phyloP scores from a whole-genome alignment of 2,888 invertebrate species.

The Eucriotettix oculatus region DNA sequence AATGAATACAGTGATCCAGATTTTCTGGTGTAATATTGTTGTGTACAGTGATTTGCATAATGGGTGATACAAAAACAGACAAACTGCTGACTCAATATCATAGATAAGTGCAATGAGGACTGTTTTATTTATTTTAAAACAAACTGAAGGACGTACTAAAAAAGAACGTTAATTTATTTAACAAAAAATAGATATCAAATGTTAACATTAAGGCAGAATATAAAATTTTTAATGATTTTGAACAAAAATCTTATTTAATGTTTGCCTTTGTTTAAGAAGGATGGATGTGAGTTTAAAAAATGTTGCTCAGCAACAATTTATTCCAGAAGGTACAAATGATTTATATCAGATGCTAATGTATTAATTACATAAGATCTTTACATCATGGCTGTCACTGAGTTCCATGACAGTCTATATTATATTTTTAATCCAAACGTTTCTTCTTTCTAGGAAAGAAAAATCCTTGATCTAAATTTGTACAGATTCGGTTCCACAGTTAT shows the following conservation, averaged over 20 bases:
- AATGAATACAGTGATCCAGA: slow-evolving; percentile 48
- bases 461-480: background rate
- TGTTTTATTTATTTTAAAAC: background rate
- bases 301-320: slow-evolving; percentile 1
- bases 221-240: background rate
- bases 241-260: background rate
- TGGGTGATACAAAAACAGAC: background rate
- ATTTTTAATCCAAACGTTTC: background rate
- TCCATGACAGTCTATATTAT: background rate
- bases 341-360: background rate
- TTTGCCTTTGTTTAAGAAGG: background rate
- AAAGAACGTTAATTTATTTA: background rate
- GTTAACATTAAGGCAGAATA: background rate
- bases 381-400: background rate
- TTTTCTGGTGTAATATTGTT: slow-evolving; percentile 11
- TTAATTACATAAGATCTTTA: background rate
- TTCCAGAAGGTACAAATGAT: slow-evolving; percentile 1
- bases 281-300: background rate
- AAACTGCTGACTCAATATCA: background rate
- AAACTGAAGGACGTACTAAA: background rate
- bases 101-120: background rate
- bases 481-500: background rate
- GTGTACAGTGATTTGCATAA: background rate
- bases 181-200: background rate
- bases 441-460: slow-evolving; percentile 9